Evolutionary conservation across 1,140 invertebrate species (phyloP).

Genomic region (Bombus ignitus): DNA sequence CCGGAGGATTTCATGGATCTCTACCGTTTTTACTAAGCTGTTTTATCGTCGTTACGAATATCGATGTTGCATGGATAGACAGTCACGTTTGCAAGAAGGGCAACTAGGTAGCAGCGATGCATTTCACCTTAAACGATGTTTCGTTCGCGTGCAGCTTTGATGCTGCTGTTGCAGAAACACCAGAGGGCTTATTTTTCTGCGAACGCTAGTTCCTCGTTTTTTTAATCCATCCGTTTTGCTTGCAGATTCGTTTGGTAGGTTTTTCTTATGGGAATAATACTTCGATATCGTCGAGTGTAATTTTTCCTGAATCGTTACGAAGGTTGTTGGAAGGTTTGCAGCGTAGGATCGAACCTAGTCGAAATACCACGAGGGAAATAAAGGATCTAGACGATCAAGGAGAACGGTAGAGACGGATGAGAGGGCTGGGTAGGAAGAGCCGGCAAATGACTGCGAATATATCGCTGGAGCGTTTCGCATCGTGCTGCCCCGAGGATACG

Average conservation of each 20-base stretch:
- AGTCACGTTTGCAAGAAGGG: background rate
- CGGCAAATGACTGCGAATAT: constrained; percentile 52
- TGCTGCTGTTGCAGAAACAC: background rate
- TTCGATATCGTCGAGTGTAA: background rate
- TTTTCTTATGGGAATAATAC: background rate
- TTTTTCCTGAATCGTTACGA: background rate
- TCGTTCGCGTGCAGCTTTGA: no score
- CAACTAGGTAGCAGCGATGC: no score
- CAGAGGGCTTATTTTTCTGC: background rate
- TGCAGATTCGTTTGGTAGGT: no score
- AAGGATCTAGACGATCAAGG: background rate
- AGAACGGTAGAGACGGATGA: background rate
- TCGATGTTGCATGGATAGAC: background rate
- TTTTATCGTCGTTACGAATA: background rate
- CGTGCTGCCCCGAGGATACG: constrained; percentile 44
- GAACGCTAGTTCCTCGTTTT: no score
- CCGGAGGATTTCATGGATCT: background rate
- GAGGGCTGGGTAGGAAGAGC: background rate
- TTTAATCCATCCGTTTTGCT: no score
- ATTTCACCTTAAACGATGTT: no score
- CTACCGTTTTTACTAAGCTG: no score
- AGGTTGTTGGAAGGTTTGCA: no score
- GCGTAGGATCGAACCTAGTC: background rate
- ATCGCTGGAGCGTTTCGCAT: constrained; percentile 54
- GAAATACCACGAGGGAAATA: background rate